Percentiles rank a stretch among this genome's conserved stretches.
Conservation (phyloP, 2,113 vertebrate genomes). For the Clarias gariepinus region DNA sequence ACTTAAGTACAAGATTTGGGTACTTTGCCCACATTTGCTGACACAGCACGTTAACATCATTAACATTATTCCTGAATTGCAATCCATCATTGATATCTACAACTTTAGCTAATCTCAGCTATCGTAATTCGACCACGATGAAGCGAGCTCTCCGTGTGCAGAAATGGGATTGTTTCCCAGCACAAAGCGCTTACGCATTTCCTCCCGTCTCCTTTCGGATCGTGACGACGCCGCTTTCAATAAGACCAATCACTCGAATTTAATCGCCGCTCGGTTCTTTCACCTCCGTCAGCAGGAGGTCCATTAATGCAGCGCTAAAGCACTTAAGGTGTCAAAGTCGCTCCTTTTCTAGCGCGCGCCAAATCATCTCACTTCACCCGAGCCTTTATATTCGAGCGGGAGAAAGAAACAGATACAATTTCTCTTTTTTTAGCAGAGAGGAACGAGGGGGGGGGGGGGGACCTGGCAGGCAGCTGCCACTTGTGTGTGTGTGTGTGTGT, state of each 20-base stretch:
- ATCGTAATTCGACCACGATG: no score
- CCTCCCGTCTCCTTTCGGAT: not conserved
- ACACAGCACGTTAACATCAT: no score
- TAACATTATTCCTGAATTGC: no score
- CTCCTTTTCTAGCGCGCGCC: constrained; percentile 62
- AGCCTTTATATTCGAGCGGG: constrained; percentile 69
- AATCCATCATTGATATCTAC: no score
- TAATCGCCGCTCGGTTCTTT: constrained; percentile 36
- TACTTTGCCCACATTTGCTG: no score
- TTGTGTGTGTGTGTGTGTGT: constrained; percentile 33
- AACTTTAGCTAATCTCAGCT: not conserved
- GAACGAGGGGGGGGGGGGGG: constrained; percentile 30
- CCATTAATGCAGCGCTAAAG: constrained; percentile 65
- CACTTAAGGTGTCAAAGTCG: constrained; percentile 63
- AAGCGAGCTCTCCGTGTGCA: not conserved
- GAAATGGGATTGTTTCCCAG: not conserved
- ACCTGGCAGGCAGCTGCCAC: constrained; percentile 72
- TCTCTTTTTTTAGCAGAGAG: not conserved
- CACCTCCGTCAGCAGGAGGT: constrained; percentile 43
- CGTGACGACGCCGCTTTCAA: constrained; percentile 18
- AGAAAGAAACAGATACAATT: constrained; percentile 53
- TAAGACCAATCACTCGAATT: constrained; percentile 38
- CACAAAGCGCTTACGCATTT: not conserved
- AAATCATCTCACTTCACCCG: constrained; percentile 72
- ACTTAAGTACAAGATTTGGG: no score